These are phyloP conservation scores for Melanotaenia duboulayi DNA, from an alignment of 2,113 vertebrate genomes.

Conservation along the genomic window DNA sequence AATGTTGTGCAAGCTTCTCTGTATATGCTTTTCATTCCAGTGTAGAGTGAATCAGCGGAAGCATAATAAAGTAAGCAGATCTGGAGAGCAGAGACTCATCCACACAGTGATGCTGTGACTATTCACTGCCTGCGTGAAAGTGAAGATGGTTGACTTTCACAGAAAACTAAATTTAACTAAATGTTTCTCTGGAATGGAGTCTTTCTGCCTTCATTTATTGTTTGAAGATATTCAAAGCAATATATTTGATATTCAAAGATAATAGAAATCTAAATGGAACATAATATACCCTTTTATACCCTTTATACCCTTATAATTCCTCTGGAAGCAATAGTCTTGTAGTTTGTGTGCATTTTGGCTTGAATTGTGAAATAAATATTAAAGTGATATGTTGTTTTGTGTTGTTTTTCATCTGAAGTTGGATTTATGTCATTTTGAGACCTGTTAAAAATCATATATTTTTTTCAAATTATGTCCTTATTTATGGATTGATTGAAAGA, in stretches of 20 bases:
- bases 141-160: conserved; percentile 21
- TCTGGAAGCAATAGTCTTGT: too few species aligned
- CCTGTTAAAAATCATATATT: too few species aligned
- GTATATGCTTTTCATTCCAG: conserved; percentile 63
- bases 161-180: conserved; percentile 15
- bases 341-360: too few species aligned
- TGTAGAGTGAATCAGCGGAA: conserved; percentile 60
- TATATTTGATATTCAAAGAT: neutral
- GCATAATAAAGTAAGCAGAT: conserved; percentile 38
- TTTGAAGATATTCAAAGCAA: conserved; percentile 10
- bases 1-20: conserved; percentile 65
- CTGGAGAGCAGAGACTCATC: conserved; percentile 49
- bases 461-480: too few species aligned
- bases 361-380: too few species aligned
- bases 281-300: too few species aligned
- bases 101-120: conserved; percentile 36
- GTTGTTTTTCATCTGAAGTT: too few species aligned
- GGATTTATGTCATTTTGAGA: too few species aligned
- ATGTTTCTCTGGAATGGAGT: neutral
- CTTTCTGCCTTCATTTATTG: neutral
- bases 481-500: too few species aligned
- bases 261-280: neutral
- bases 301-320: too few species aligned
- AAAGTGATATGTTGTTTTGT: too few species aligned
- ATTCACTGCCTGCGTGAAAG: conserved; percentile 27